Evolutionary conservation across 2,797 vertebrate species (phyloP).

Genomic region (Acrossocheilus wenchowensis): DNA sequence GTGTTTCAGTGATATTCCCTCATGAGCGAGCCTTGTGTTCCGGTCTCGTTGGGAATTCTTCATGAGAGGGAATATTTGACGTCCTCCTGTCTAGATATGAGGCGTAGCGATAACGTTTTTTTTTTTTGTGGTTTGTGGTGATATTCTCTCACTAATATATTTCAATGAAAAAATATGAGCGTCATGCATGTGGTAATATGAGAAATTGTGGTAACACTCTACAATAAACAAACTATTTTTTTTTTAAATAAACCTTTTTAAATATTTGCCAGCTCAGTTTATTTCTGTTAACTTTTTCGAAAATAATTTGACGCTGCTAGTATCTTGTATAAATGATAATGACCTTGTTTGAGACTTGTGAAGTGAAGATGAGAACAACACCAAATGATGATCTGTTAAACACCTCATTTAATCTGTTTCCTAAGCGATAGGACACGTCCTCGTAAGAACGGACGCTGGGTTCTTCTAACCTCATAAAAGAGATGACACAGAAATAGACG

Average conservation of each 20-base stretch:
- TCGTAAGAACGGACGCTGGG: conserved; percentile 12
- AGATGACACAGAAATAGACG: conserved; percentile 63
- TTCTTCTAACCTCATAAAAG: conserved; percentile 45
- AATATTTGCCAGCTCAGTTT: neutral
- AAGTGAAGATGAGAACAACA: neutral
- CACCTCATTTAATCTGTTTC: neutral
- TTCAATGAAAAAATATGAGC: neutral
- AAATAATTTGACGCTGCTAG: neutral
- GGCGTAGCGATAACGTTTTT: neutral
- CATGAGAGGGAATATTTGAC: conserved; percentile 23
- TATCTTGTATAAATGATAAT: neutral
- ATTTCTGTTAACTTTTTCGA: neutral
- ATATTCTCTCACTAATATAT: neutral
- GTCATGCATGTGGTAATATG: neutral
- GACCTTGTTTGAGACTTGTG: neutral
- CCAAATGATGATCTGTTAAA: neutral
- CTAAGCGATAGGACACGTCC: conserved; percentile 19
- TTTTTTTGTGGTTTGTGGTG: neutral
- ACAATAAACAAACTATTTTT: no score
- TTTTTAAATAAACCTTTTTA: neutral
- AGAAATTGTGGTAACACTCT: neutral
- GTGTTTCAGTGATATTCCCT: conserved; percentile 41
- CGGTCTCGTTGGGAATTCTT: conserved; percentile 23
- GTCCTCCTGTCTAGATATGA: neutral
- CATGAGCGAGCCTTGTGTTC: conserved; percentile 2